Evolutionary conservation across 2,113 vertebrate genomes (phyloP).

Genomic region (Natator depressus): DNA sequence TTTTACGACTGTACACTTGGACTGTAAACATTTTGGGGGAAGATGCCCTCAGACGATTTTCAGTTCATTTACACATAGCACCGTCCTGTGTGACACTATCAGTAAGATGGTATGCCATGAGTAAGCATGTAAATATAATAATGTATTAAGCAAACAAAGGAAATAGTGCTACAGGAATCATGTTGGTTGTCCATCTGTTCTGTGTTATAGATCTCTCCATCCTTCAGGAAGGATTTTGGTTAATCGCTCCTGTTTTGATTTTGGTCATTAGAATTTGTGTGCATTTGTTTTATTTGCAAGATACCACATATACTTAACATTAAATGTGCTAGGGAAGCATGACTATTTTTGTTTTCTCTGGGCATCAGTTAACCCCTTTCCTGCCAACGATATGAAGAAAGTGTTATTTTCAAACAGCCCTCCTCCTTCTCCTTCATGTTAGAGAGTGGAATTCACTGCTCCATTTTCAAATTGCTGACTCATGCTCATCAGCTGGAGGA

Average conservation of each 20-base stretch:
- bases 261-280: background rate
- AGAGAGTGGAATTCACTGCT: constrained; percentile 53
- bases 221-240: background rate
- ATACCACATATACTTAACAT: background rate
- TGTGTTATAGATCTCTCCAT: background rate
- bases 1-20: background rate
- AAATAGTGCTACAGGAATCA: background rate
- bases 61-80: background rate
- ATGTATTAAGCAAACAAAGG: background rate
- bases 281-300: background rate
- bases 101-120: background rate
- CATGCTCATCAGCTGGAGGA: constrained; percentile 16
- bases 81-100: background rate
- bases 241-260: background rate
- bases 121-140: constrained; percentile 26
- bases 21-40: background rate
- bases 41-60: background rate
- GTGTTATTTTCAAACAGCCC: constrained; percentile 23
- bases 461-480: background rate
- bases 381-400: background rate
- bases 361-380: background rate
- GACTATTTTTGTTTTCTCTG: background rate
- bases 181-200: background rate
- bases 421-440: constrained; percentile 28
- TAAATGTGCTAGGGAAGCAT: background rate